These are phyloP conservation scores for Hirundo rustica DNA, from an alignment of 2,797 vertebrate genomes.

Conservation along the genomic window DNA sequence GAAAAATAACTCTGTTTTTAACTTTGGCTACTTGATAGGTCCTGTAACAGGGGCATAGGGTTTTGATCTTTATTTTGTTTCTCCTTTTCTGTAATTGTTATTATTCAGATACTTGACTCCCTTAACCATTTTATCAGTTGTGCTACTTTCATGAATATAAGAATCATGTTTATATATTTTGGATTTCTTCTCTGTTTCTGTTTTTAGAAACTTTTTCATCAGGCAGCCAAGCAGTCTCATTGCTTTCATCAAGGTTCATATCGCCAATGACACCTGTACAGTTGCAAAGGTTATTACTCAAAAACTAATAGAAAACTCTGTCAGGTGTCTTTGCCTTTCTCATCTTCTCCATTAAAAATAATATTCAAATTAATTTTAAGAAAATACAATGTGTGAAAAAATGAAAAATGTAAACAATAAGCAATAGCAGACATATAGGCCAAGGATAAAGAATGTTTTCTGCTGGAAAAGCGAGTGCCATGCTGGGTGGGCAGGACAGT, in stretches of 20 bases:
- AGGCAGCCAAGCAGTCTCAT: background rate
- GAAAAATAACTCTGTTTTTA: background rate
- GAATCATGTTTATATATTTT: constrained; percentile 6
- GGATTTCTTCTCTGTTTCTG: constrained; percentile 31
- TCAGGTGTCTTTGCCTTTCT: background rate
- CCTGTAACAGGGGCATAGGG: background rate
- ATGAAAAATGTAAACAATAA: background rate
- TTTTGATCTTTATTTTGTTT: background rate
- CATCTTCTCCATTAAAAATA: background rate
- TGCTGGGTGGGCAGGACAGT: rapidly evolving
- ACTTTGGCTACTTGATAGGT: background rate
- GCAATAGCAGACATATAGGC: background rate
- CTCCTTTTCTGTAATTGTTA: background rate
- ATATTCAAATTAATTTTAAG: background rate
- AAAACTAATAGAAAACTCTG: background rate
- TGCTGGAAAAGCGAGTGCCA: background rate
- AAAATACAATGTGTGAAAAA: background rate
- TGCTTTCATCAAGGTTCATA: background rate
- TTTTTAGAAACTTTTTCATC: constrained; percentile 7
- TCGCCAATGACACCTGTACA: background rate
- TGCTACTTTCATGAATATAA: background rate
- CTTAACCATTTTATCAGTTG: background rate
- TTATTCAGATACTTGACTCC: background rate
- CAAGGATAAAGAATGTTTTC: background rate
- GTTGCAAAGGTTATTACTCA: background rate